Evolutionary conservation across 2,888 invertebrate genomes (phyloP).

Genomic region (Pollenia labialis): DNA sequence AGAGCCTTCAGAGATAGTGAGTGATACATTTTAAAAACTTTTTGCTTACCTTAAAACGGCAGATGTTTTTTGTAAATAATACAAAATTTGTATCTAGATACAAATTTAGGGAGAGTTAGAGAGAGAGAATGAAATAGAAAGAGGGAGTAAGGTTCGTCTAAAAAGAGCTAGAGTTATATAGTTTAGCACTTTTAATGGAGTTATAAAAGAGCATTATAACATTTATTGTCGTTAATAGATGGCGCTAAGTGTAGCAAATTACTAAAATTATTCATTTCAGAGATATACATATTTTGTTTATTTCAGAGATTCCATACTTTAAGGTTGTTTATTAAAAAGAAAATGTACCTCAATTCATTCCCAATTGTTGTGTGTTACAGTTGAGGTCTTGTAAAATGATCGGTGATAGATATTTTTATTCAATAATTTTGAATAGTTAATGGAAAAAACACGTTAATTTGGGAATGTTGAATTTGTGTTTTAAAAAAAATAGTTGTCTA

Average conservation of each 20-base stretch:
- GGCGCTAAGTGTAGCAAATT: slow-evolving; percentile 18
- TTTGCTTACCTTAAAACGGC: slow-evolving; percentile 40
- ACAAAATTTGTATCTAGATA: slow-evolving; percentile 42
- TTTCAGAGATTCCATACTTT: background rate
- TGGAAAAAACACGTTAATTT: slow-evolving; percentile 7
- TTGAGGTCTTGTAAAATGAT: background rate
- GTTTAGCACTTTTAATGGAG: slow-evolving; percentile 14
- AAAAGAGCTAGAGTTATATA: background rate
- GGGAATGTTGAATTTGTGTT: too few relatives aligned
- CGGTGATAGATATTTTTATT: too few relatives aligned
- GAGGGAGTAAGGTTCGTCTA: background rate
- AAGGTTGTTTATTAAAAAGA: background rate
- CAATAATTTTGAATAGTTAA: too few relatives aligned
- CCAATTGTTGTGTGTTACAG: slow-evolving; percentile 15
- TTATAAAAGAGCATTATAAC: slow-evolving; percentile 26
- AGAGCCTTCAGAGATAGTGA: background rate
- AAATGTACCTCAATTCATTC: slow-evolving; percentile 16
- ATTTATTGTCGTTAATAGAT: slow-evolving; percentile 35
- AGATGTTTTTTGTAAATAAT: slow-evolving; percentile 62
- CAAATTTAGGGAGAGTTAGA: background rate
- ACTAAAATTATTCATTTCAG: background rate
- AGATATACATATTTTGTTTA: slow-evolving; percentile 6
- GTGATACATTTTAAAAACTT: slow-evolving; percentile 7
- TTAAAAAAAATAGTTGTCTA: too few relatives aligned
- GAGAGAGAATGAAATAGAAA: background rate